Evolutionary conservation across 2,888 invertebrate genomes (phyloP).

Genomic region (Ormyrus nitidulus): DNA sequence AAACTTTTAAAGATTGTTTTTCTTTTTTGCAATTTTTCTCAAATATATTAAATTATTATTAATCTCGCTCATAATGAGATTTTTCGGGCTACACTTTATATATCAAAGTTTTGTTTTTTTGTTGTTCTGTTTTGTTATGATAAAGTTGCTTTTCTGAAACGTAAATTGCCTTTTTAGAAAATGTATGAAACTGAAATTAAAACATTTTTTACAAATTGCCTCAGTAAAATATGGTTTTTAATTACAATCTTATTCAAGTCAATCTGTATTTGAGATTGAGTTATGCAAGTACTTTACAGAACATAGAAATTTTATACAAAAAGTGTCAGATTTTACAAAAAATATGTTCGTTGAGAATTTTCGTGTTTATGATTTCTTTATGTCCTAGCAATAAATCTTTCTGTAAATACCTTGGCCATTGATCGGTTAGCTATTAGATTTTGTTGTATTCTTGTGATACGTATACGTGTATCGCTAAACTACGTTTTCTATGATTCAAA

Average conservation of each 20-base stretch:
- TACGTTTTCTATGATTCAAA: constrained; percentile 33
- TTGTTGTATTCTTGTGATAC: constrained; percentile 44
- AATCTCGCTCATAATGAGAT: too few relatives aligned
- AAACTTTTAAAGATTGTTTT: constrained; percentile 24
- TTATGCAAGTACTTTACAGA: constrained; percentile 9
- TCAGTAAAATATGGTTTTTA: constrained; percentile 34
- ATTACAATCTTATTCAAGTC: constrained; percentile 14
- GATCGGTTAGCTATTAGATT: constrained; percentile 46
- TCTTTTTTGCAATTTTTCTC: constrained; percentile 30
- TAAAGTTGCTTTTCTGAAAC: constrained; percentile 26
- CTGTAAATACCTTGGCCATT: constrained; percentile 54
- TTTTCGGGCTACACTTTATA: too few relatives aligned
- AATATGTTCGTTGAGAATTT: constrained; percentile 31
- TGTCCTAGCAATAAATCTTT: constrained; percentile 36
- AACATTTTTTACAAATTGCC: constrained; percentile 26
- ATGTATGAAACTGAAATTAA: constrained; percentile 1
- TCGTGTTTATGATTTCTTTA: constrained; percentile 23
- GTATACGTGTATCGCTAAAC: constrained; percentile 19
- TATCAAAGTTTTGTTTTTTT: neutral
- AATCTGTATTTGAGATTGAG: constrained; percentile 22
- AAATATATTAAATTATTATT: neutral
- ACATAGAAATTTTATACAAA: constrained; percentile 45
- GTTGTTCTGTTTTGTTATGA: neutral
- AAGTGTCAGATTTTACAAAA: constrained; percentile 36
- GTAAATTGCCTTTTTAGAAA: too few relatives aligned